These are phyloP conservation scores for Antechinus stuartii DNA, from an alignment of 2,113 vertebrate species.

Conservation along the genomic window DNA sequence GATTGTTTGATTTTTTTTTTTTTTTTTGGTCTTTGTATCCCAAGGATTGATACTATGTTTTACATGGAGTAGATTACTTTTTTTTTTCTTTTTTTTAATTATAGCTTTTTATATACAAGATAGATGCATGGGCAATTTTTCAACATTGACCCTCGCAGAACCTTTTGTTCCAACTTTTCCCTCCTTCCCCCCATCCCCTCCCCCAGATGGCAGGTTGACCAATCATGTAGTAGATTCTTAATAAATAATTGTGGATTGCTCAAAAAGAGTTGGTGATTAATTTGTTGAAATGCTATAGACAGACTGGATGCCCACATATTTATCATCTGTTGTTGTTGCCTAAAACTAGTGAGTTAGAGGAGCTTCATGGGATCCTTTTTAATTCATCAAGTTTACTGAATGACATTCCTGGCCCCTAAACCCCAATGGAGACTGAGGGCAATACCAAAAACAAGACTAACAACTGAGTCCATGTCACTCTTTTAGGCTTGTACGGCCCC, in stretches of 20 bases:
- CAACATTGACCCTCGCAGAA: too few species aligned
- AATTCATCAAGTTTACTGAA: not conserved
- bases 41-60: not conserved
- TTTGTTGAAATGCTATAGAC: not conserved
- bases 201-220: too few species aligned
- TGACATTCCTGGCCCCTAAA: not conserved
- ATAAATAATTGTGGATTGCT: not conserved
- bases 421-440: not conserved
- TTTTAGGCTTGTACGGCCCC: not conserved
- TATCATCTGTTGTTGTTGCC: not conserved
- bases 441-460: rapidly evolving
- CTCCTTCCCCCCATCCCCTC: too few species aligned
- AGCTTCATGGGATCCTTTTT: not conserved
- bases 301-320: not conserved
- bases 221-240: not conserved
- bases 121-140: too few species aligned
- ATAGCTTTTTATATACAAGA: too few species aligned
- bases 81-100: too few species aligned
- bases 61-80: not conserved
- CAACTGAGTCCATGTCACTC: not conserved
- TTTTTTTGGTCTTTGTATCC: not conserved
- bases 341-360: not conserved
- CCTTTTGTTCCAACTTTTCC: too few species aligned
- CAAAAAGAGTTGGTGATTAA: not conserved
- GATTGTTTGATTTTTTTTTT: too few species aligned